Evolutionary conservation across 2,797 vertebrate genomes (phyloP).

Genomic region (Zalophus californianus): DNA sequence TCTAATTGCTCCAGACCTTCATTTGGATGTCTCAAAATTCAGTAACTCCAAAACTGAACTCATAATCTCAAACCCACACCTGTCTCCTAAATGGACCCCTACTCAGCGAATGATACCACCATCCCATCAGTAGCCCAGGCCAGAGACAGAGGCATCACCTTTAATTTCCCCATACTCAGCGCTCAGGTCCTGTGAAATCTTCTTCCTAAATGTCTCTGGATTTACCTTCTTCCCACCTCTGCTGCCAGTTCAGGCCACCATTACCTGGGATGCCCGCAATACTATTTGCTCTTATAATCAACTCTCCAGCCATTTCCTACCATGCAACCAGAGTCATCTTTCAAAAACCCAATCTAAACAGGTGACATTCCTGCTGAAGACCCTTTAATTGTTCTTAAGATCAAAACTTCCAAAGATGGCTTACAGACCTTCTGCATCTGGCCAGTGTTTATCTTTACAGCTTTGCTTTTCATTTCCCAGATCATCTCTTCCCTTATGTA

Average conservation of each 20-base stretch:
- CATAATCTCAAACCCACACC: neutral
- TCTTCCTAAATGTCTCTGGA: neutral
- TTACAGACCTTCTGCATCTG: neutral
- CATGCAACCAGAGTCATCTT: neutral
- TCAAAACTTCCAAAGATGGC: neutral
- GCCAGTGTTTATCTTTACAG: conserved; percentile 31
- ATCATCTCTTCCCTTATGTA: neutral
- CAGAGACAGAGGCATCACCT: neutral
- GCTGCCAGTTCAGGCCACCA: neutral
- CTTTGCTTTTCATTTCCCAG: neutral
- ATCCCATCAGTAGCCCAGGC: neutral
- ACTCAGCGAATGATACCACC: neutral
- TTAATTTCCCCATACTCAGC: neutral
- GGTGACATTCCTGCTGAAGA: conserved; percentile 6
- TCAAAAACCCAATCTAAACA: neutral
- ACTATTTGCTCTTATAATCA: neutral
- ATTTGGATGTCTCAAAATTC: neutral
- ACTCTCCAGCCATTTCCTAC: neutral
- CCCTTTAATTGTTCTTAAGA: neutral
- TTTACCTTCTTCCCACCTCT: neutral
- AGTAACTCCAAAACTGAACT: conserved; percentile 15
- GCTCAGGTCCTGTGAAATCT: neutral
- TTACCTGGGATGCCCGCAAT: neutral
- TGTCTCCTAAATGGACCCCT: neutral
- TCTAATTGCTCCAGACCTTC: conserved; percentile 27